Evolutionary conservation across 1,140 invertebrate genomes (phyloP), one percentile per base, ranked within the genome.

Genomic region (Macrostomum lignano): DNA sequence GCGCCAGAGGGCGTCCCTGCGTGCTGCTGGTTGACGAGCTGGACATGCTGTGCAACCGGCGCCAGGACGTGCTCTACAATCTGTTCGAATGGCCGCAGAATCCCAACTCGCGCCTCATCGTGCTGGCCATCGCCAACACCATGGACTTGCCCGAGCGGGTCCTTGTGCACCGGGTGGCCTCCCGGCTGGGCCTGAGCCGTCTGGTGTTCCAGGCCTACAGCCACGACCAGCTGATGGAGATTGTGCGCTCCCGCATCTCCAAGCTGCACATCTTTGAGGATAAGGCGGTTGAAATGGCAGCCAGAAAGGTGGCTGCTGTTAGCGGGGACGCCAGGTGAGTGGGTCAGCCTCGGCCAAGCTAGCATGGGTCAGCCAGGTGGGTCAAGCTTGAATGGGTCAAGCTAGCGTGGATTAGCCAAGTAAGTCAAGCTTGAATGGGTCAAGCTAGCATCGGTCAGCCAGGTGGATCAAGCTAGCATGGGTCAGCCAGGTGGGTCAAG

Each of bases 121-220:
- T 96, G 0, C 60, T 96, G 7, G 79, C 84, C 1, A 91, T 96
- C 42, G 84, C 86, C 11, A 98, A 98, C 54, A 93, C 88, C 0
- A 88, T 94, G 78, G 84, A 96, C 63, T 57, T 96, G 30, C 84
- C 88, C 0, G 88, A 98, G 58, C 65, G 65, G 32, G 68, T 58
- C 19, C 62, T 84, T 40, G 72, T 73, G 49, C 71, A 70, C 19
- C 51, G 72, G 36, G 67, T 72, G 14, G 55, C 63, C 11, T 69
- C 66, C 44, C 47, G 70, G 46, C 48, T 72, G 47, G 86, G 84
- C 2, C 60, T 88, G n/a, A 81, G 74, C 0, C 65, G 86, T 29
- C 65, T 88, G 40, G 75, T 74, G 2, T 96, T 96, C 49, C 75
- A 82, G 46, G 79, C 88, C 0, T 98, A 98, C 52, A 74, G 70